Evolutionary conservation across 2,113 vertebrate species (phyloP).

Genomic region (Ochotona curzoniae): DNA sequence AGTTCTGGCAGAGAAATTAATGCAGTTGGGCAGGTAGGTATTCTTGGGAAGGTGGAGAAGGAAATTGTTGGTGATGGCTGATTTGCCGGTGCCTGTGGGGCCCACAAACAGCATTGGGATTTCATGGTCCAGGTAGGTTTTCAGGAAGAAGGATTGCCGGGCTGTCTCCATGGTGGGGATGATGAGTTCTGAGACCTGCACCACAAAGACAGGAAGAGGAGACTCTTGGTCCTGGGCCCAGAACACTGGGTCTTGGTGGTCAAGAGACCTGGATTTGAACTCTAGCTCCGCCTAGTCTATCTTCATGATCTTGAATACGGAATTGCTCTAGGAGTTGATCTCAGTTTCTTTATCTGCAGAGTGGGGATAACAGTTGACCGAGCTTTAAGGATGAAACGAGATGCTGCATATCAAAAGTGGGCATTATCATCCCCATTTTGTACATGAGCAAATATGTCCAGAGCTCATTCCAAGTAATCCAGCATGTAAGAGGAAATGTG

Average conservation of each 20-base stretch:
- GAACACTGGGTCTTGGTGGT: neutral
- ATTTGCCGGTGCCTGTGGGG: conserved; percentile 97
- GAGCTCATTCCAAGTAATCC: neutral
- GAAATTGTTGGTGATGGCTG: conserved; percentile 93
- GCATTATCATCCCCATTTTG: neutral
- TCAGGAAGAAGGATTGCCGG: conserved; percentile 93
- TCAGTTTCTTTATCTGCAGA: conserved; percentile 15
- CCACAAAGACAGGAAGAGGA: conserved; percentile 3
- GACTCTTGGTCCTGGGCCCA: neutral
- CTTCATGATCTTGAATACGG: neutral
- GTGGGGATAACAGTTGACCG: neutral
- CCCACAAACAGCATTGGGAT: conserved; percentile 93
- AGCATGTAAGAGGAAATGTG: neutral
- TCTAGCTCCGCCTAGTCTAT: neutral
- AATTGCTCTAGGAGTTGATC: neutral
- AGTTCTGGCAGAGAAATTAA: conserved; percentile 96
- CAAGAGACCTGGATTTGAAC: neutral
- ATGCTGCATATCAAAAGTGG: neutral
- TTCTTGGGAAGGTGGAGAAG: conserved; percentile 91
- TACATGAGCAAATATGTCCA: neutral
- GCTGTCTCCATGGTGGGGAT: conserved; percentile 95
- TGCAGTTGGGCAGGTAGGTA: conserved; percentile 89
- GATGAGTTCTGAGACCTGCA: conserved; percentile 94
- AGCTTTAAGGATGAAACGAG: conserved; percentile 4
- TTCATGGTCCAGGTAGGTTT: conserved; percentile 89